Conservation (phyloP, 2,113 vertebrate genomes). For the Dipodomys ordii region DNA sequence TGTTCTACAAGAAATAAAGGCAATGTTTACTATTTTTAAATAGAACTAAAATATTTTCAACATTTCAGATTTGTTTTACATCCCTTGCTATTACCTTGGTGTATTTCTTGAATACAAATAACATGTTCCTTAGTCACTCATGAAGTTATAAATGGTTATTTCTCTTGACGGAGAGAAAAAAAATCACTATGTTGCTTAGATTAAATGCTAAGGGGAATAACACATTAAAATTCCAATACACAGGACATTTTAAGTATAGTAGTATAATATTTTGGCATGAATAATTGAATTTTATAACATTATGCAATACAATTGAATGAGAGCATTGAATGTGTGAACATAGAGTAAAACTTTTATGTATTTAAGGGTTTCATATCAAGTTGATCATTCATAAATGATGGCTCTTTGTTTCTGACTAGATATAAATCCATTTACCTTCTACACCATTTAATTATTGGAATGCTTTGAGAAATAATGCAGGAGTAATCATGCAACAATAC, state of each 20-base stretch:
- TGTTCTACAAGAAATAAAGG: slow-evolving; percentile 13
- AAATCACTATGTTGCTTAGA: not conserved
- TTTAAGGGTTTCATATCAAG: not conserved
- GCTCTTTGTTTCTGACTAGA: not conserved
- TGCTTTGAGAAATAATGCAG: not conserved
- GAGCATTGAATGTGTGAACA: not conserved
- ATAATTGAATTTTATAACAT: slow-evolving; percentile 13
- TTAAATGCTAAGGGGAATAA: not conserved
- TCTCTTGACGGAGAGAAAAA: not conserved
- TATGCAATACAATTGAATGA: not conserved
- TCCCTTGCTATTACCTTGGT: not conserved
- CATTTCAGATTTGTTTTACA: not conserved
- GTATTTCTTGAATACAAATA: not conserved
- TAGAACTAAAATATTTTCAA: slow-evolving; percentile 12
- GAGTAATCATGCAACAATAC: no score
- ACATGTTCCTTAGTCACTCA: not conserved
- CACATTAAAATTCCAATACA: not conserved
- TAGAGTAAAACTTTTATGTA: not conserved
- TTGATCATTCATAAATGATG: not conserved
- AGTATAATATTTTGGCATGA: not conserved
- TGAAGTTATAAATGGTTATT: not conserved
- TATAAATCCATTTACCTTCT: not conserved
- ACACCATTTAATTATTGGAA: not conserved
- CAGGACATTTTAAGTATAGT: not conserved
- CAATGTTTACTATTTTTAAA: slow-evolving; percentile 33